These are phyloP conservation scores for Reticulitermes lucifugus DNA, from an alignment of 2,888 invertebrate genomes.

Conservation along the genomic window DNA sequence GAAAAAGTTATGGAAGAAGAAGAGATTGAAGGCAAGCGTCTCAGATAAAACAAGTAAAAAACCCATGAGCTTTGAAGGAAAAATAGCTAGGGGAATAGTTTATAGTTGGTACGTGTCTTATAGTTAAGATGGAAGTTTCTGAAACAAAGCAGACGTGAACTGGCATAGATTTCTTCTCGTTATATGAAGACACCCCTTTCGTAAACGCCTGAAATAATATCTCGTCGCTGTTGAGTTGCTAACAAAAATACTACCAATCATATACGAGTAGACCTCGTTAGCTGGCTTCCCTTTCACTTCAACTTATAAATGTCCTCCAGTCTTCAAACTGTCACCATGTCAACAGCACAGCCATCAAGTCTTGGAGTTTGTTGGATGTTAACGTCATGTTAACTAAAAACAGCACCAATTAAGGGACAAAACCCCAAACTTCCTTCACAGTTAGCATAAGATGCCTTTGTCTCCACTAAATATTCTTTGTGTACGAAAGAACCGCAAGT, in stretches of 20 bases:
- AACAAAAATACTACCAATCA: conserved; percentile 6
- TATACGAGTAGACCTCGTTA: conserved; percentile 7
- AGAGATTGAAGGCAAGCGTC: neutral
- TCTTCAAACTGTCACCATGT: conserved; percentile 17
- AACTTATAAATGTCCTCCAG: conserved; percentile 27
- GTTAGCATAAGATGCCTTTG: too few relatives aligned
- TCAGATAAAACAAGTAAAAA: conserved; percentile 3
- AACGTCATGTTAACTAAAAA: neutral
- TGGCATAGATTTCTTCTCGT: neutral
- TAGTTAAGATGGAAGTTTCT: conserved; percentile 8
- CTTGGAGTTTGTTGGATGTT: neutral
- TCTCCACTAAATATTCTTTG: too few relatives aligned
- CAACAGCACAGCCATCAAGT: neutral
- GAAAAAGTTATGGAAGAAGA: neutral
- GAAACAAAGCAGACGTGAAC: neutral
- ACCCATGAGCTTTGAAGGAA: neutral
- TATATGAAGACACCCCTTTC: neutral
- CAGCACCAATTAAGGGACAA: neutral
- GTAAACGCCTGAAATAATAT: neutral
- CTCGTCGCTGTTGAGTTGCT: neutral
- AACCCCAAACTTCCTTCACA: neutral
- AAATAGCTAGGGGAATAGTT: conserved; percentile 9
- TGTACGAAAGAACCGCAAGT: too few relatives aligned
- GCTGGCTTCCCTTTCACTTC: neutral
- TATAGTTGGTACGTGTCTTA: conserved; percentile 7